Evolutionary conservation across 2,888 invertebrate species (phyloP), one percentile per base, ranked within the genome.

Genomic region (Morinoia aosen): DNA sequence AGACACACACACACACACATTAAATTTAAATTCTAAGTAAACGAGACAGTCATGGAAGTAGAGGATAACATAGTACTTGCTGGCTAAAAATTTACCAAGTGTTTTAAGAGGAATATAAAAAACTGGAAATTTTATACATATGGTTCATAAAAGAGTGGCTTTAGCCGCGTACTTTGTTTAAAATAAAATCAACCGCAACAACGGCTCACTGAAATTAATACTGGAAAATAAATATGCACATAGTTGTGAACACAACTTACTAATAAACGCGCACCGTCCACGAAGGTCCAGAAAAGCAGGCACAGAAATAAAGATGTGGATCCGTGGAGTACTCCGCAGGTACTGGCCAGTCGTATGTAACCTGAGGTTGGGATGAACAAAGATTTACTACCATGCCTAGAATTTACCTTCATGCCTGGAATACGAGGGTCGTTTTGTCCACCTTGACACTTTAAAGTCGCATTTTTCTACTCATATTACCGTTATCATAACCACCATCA

Each of bases 311-410:
- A 7, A 95, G 95, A 16, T 64, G 58, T 19, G 95, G 95, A n/a
- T 95, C 95, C 3, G 61, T 33, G n/a, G 40, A 39, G n/a, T 61
- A 48, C 57, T 95, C 64, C 14, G 39, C 95, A 40, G 96, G 96
- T 64, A 96, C 96, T 90, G 95, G 94, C 96, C 96, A 96, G 88
- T 96, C 96, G 94, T 96, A 96, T 2, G 96, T 96, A 40, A 96
- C 96, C 96, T 96, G 96, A 88, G 88, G 93, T 40, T 91, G 56
- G 40, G 40, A 90, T 76, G 76, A 33, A 76, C 2, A 16, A 76
- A 10, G 1, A 76, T 25, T 76, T 76, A 33, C 76, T 33, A 33
- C 25, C 76, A 33, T 76, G 19, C 76, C 76, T 76, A 76, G 76
- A n/a, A n/a, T n/a, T n/a, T n/a, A n/a, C n/a, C n/a, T n/a, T n/a